phyloP scores from a whole-genome alignment of 2,113 vertebrate species.

The Hippocampus mohnikei region DNA sequence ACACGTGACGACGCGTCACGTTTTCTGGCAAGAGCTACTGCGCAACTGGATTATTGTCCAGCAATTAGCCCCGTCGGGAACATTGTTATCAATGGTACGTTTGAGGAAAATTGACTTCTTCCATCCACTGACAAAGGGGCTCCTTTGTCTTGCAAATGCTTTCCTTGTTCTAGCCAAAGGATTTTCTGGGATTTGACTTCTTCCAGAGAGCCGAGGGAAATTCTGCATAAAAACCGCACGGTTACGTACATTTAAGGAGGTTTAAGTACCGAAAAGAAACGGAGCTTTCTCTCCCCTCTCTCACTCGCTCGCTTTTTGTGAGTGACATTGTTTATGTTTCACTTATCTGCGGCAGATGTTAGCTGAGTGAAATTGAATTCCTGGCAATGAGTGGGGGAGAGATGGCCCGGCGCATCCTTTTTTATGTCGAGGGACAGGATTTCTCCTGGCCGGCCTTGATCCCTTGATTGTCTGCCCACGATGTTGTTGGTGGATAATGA shows the following conservation, averaged over 20 bases:
- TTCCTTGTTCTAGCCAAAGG: neutral
- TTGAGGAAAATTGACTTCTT: neutral
- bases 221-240: slow-evolving; percentile 36
- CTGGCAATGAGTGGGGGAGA: slow-evolving; percentile 53
- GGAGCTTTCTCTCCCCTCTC: slow-evolving; percentile 2
- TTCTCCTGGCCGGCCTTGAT: slow-evolving; percentile 68
- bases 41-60: neutral
- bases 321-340: slow-evolving; percentile 69
- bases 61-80: neutral
- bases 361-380: slow-evolving; percentile 71
- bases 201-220: slow-evolving; percentile 5
- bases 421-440: slow-evolving; percentile 69
- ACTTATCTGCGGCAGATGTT: slow-evolving; percentile 73
- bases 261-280: slow-evolving; percentile 31
- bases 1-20: neutral
- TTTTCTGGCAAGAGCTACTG: neutral
- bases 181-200: slow-evolving; percentile 8
- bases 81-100: neutral
- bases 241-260: slow-evolving; percentile 46
- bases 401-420: slow-evolving; percentile 59
- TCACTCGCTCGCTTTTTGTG: slow-evolving; percentile 20
- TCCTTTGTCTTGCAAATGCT: slow-evolving; percentile 14
- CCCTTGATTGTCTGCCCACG: slow-evolving; percentile 57
- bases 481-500: slow-evolving; percentile 63
- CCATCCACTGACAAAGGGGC: slow-evolving; percentile 19